Evolutionary conservation across 2,888 invertebrate species (phyloP).

Genomic region (Serrognathus titanus): DNA sequence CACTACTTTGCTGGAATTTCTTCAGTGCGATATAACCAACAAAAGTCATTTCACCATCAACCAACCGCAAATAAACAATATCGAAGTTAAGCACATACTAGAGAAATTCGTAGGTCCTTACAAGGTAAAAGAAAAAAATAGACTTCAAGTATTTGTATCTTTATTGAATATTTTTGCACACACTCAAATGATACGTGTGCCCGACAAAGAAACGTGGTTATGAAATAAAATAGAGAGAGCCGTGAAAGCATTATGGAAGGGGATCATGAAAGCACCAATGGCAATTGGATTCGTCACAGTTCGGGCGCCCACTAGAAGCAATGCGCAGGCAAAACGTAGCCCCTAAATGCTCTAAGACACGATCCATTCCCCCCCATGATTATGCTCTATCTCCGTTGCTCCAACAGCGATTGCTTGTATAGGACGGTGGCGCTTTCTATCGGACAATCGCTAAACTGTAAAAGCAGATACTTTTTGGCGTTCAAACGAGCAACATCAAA

Average conservation of each 20-base stretch:
- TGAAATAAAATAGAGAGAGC: conserved; percentile 15
- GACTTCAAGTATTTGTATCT: not conserved
- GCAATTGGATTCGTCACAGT: conserved; percentile 59
- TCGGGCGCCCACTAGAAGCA: conserved; percentile 47
- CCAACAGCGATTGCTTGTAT: conserved; percentile 26
- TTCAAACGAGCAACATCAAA: conserved; percentile 56
- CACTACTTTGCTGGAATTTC: not conserved
- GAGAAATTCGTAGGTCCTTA: not conserved
- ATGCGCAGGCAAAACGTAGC: conserved; percentile 48
- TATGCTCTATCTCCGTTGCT: conserved; percentile 31
- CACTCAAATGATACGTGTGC: conserved; percentile 1
- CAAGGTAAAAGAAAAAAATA: not conserved
- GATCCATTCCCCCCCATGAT: conserved; percentile 36
- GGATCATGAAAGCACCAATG: conserved; percentile 56
- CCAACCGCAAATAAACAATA: not conserved
- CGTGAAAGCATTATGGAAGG: conserved; percentile 41
- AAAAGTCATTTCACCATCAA: not conserved
- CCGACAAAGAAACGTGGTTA: conserved; percentile 8
- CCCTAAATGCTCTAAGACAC: conserved; percentile 40
- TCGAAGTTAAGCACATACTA: not conserved
- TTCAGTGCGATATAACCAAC: not conserved
- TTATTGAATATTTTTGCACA: conserved; percentile 5
- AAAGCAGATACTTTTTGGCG: conserved; percentile 53
- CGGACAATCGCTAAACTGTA: conserved; percentile 46
- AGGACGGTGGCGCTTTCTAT: conserved; percentile 51